Evolutionary conservation across 2,888 invertebrate species (phyloP).

Genomic region (Nomada goodeniana): DNA sequence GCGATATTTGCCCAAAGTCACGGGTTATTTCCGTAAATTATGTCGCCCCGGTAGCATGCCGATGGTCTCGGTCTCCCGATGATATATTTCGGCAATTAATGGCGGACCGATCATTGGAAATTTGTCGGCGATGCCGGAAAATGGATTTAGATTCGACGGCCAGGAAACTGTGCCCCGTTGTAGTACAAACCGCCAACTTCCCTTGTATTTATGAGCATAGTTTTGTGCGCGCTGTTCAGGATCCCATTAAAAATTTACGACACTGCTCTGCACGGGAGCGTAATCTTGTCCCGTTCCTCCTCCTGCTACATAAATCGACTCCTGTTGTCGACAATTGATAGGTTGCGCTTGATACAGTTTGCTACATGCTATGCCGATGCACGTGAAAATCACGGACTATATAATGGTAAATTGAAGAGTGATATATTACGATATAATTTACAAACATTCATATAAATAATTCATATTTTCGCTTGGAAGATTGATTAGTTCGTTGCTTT

Average conservation of each 20-base stretch:
- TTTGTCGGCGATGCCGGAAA: slow-evolving; percentile 76
- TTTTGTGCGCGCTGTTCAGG: slow-evolving; percentile 7
- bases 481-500: too few relatives aligned
- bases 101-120: slow-evolving; percentile 72
- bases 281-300: slow-evolving; percentile 34
- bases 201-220: slow-evolving; percentile 50
- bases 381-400: too few relatives aligned
- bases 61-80: slow-evolving; percentile 57
- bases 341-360: too few relatives aligned
- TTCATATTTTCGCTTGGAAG: too few relatives aligned
- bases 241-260: slow-evolving; percentile 45
- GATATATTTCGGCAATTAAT: slow-evolving; percentile 81
- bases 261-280: slow-evolving; percentile 9
- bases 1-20: slow-evolving; percentile 21
- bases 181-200: slow-evolving; percentile 33
- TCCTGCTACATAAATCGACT: slow-evolving; percentile 13
- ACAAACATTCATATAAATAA: too few relatives aligned
- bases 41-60: slow-evolving; percentile 56
- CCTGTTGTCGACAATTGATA: slow-evolving; percentile 1
- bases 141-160: slow-evolving; percentile 74
- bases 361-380: too few relatives aligned
- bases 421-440: too few relatives aligned
- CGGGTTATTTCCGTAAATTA: slow-evolving; percentile 77
- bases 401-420: too few relatives aligned
- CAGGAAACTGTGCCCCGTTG: slow-evolving; percentile 44